These are phyloP conservation scores for Cerceris rybyensis DNA, from an alignment of 2,888 invertebrate genomes.

Conservation along the genomic window DNA sequence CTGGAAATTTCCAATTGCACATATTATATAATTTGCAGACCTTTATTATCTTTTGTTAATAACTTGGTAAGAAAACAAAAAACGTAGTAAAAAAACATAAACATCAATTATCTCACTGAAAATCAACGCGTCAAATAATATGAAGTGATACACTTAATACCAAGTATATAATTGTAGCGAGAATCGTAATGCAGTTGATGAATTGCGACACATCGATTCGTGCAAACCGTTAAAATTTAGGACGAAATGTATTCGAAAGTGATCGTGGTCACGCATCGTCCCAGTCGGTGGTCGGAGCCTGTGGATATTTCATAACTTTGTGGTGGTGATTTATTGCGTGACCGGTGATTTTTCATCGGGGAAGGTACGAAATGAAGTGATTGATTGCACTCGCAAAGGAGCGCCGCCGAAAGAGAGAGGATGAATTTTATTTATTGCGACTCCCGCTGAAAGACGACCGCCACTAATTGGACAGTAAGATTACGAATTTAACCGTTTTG, in stretches of 20 bases:
- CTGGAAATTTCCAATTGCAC: no score
- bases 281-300: slow-evolving; percentile 44
- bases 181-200: no score
- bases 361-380: slow-evolving; percentile 65
- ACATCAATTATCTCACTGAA: no score
- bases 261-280: slow-evolving; percentile 61
- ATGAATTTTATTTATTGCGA: slow-evolving; percentile 51
- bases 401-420: slow-evolving; percentile 33
- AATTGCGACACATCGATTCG: no score
- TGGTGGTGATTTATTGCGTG: slow-evolving; percentile 63
- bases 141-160: no score
- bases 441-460: slow-evolving; percentile 16
- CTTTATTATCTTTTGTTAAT: no score
- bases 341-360: slow-evolving; percentile 66
- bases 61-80: no score
- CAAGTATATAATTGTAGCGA: no score
- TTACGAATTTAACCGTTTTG: slow-evolving; percentile 21
- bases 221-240: no score
- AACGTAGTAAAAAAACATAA: no score
- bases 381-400: slow-evolving; percentile 64
- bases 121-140: no score
- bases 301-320: slow-evolving; percentile 65
- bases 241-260: slow-evolving; percentile 43
- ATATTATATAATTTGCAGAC: no score
- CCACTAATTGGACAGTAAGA: slow-evolving; percentile 18